These are phyloP conservation scores for Mesochorus sp. DNA, from an alignment of 2,888 invertebrate species.

Conservation along the genomic window DNA sequence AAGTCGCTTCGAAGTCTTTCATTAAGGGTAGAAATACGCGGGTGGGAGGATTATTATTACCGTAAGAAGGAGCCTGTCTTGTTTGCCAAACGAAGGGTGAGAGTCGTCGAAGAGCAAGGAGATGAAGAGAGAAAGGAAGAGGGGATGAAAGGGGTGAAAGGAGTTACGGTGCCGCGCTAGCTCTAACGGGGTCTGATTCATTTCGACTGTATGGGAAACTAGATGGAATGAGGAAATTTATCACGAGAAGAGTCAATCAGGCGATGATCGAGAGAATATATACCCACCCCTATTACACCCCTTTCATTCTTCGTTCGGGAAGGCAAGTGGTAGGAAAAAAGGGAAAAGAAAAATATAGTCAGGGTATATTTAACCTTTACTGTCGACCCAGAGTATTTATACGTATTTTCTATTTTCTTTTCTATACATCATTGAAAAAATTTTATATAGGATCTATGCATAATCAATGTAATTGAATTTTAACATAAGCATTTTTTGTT, in stretches of 20 bases:
- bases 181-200: conserved; percentile 62
- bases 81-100: conserved; percentile 79
- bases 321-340: conserved; percentile 30
- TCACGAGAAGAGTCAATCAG: conserved; percentile 64
- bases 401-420: conserved; percentile 79
- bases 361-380: neutral
- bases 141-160: conserved; percentile 67
- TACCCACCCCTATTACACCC: conserved; percentile 19
- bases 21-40: conserved; percentile 74
- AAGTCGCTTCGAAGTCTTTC: conserved; percentile 81
- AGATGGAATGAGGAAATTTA: conserved; percentile 58
- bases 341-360: conserved; percentile 21
- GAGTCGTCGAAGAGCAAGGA: conserved; percentile 9
- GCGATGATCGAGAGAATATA: conserved; percentile 55
- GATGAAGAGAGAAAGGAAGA: neutral
- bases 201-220: conserved; percentile 45
- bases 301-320: conserved; percentile 5
- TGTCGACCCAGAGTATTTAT: neutral
- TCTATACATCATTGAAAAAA: conserved; percentile 76
- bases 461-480: conserved; percentile 43
- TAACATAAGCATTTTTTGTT: conserved; percentile 48
- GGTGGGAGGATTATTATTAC: conserved; percentile 79
- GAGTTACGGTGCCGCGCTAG: conserved; percentile 65
- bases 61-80: conserved; percentile 74
- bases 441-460: conserved; percentile 21